These are phyloP conservation scores for Panulirus ornatus DNA, from an alignment of 1,140 invertebrate genomes.

Conservation along the genomic window DNA sequence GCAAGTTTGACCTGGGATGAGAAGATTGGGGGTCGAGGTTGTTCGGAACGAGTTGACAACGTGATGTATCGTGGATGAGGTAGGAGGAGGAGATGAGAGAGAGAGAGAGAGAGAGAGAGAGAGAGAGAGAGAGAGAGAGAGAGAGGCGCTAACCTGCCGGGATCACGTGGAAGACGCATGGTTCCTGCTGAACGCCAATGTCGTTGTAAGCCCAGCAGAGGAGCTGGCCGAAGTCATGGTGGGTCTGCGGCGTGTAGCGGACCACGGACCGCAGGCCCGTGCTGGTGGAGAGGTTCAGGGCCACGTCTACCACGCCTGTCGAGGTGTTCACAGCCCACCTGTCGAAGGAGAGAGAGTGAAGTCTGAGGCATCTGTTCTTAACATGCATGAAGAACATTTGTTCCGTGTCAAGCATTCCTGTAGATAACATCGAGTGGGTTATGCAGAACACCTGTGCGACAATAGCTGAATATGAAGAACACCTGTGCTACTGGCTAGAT, in stretches of 20 bases:
- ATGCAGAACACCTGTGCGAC: too few relatives aligned
- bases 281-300: slow-evolving; percentile 59
- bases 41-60: background rate
- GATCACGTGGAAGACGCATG: slow-evolving; percentile 92
- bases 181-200: slow-evolving; percentile 85
- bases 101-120: background rate
- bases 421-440: too few relatives aligned
- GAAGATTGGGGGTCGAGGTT: background rate
- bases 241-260: slow-evolving; percentile 81
- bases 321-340: slow-evolving; percentile 65
- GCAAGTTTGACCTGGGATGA: too few relatives aligned
- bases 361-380: background rate
- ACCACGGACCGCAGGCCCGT: slow-evolving; percentile 22
- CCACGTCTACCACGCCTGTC: slow-evolving; percentile 64
- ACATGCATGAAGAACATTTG: too few relatives aligned
- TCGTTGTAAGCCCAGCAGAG: slow-evolving; percentile 89
- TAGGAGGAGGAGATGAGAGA: background rate
- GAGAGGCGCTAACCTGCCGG: slow-evolving; percentile 78
- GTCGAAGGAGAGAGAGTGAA: too few relatives aligned
- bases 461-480: too few relatives aligned
- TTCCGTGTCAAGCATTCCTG: too few relatives aligned
- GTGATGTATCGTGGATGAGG: too few relatives aligned
- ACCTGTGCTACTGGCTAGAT: too few relatives aligned
- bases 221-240: slow-evolving; percentile 86
- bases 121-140: background rate